A percentile compares a stretch with the other conserved stretches of the same genome.
Evolutionary conservation across 1,140 invertebrate genomes (phyloP).

Genomic region (Hypsibius dujardini): DNA sequence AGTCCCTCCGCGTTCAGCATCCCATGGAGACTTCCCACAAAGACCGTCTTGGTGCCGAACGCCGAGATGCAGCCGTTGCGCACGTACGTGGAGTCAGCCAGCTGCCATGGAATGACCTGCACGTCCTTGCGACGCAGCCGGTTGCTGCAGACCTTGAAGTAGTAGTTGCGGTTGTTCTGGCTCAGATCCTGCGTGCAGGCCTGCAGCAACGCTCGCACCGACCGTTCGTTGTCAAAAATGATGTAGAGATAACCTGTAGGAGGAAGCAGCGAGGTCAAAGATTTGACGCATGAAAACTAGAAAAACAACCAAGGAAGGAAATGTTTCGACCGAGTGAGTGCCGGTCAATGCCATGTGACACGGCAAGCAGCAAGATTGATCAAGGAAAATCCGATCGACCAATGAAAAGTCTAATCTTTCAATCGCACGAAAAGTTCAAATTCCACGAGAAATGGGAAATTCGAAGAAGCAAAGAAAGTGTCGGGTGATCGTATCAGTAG

Average conservation of each 20-base stretch:
- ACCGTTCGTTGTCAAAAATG: slow-evolving; percentile 15
- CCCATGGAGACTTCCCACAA: slow-evolving; percentile 90
- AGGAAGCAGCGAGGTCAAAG: neutral
- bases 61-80: slow-evolving; percentile 58
- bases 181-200: slow-evolving; percentile 56
- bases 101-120: slow-evolving; percentile 87
- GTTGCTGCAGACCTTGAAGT: slow-evolving; percentile 69
- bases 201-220: slow-evolving; percentile 48
- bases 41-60: slow-evolving; percentile 55
- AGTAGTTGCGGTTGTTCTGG: slow-evolving; percentile 51
- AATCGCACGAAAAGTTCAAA: too few relatives aligned
- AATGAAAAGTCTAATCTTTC: too few relatives aligned
- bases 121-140: slow-evolving; percentile 72
- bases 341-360: too few relatives aligned
- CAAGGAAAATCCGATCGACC: too few relatives aligned
- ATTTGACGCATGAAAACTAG: neutral
- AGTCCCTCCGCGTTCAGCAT: slow-evolving; percentile 80
- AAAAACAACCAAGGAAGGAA: too few relatives aligned
- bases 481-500: too few relatives aligned
- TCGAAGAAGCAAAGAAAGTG: too few relatives aligned
- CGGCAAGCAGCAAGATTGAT: too few relatives aligned
- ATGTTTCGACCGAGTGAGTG: too few relatives aligned
- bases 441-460: too few relatives aligned
- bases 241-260: slow-evolving; percentile 11
- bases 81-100: slow-evolving; percentile 72